Percentiles rank a stretch among this genome's conserved stretches.
Evolutionary conservation across 2,888 invertebrate genomes (phyloP).

Genomic region (Caenorhabditis parvicauda): DNA sequence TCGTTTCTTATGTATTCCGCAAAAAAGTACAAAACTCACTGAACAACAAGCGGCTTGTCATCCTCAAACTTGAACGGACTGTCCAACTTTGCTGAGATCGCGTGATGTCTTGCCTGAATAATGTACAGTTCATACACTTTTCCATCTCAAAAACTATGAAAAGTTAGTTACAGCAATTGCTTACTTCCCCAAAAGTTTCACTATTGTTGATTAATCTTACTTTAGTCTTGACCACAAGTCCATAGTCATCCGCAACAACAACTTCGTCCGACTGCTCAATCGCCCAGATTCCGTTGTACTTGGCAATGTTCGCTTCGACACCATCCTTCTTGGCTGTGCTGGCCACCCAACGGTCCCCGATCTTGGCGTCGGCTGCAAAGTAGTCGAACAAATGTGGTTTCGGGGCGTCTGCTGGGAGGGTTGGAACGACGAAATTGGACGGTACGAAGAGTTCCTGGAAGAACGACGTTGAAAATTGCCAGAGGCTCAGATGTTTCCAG

Average conservation of each 20-base stretch:
- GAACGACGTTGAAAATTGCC: no score
- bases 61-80: conserved; percentile 79
- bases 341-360: conserved; percentile 78
- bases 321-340: conserved; percentile 87
- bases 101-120: conserved; percentile 76
- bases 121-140: no score
- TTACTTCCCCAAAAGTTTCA: no score
- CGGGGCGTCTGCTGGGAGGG: conserved; percentile 2
- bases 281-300: conserved; percentile 78
- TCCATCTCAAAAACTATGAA: no score
- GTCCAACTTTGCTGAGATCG: conserved; percentile 78
- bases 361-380: conserved; percentile 63
- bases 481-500: no score
- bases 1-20: no score
- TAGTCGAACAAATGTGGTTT: conserved; percentile 34
- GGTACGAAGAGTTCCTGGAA: conserved; percentile 14
- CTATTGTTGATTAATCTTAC: no score
- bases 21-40: conserved; percentile 76
- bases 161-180: no score
- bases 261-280: no score
- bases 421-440: conserved; percentile 14
- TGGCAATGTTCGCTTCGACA: conserved; percentile 82
- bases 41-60: conserved; percentile 77
- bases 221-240: no score
- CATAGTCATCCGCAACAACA: no score